Percentiles rank a stretch among this genome's conserved stretches.
phyloP scores from a whole-genome alignment of 2,797 vertebrate genomes.

The Garrulus glandarius region DNA sequence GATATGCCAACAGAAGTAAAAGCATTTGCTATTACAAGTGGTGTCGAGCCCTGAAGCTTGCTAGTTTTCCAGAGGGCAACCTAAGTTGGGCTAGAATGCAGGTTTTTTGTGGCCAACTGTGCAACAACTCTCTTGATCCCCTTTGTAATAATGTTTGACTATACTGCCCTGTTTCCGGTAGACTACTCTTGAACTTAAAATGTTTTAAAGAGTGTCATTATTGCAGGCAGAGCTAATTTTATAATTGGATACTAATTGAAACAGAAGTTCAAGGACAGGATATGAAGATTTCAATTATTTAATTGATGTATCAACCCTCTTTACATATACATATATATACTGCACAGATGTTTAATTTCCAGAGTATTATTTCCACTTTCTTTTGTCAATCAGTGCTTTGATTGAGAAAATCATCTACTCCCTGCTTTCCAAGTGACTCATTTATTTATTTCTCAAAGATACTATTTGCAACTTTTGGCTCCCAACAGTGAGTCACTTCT shows the following conservation, averaged over 20 bases:
- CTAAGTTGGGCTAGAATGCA: not conserved
- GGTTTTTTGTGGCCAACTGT: not conserved
- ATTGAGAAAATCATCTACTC: not conserved
- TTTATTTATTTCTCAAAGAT: not conserved
- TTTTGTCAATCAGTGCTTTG: not conserved
- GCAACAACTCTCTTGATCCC: rapidly evolving
- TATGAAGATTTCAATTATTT: not conserved
- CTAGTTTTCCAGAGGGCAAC: not conserved
- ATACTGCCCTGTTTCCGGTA: not conserved
- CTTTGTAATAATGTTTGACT: not conserved
- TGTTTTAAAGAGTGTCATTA: not conserved
- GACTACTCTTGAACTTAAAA: not conserved
- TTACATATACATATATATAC: not conserved
- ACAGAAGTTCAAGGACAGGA: not conserved
- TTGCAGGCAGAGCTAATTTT: not conserved
- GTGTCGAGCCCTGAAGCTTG: not conserved
- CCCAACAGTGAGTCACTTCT: not conserved
- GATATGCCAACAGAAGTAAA: not conserved
- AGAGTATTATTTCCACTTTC: not conserved
- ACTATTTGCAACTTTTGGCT: not conserved
- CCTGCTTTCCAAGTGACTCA: not conserved
- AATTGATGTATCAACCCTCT: not conserved
- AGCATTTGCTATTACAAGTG: rapidly evolving
- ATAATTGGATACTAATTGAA: not conserved
- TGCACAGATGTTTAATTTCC: not conserved